Evolutionary conservation across 2,888 invertebrate genomes (phyloP), one percentile per base, ranked within the genome.

Genomic region (Cylloceria caligata): DNA sequence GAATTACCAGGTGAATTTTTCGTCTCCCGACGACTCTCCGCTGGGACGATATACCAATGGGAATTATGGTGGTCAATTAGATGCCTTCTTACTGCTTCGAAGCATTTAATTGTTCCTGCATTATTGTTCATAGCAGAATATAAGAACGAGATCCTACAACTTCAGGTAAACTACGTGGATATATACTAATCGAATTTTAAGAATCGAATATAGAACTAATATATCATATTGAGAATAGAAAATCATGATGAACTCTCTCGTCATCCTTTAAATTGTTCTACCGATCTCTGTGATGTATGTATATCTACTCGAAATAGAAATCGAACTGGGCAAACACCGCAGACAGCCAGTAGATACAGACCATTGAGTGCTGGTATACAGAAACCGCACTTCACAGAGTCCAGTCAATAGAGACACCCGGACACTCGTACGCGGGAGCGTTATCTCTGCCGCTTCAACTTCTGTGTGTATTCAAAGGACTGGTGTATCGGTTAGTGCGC

Each of bases 1-100:
- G 78, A 78, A 82, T 82, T 71, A 60, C 78, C 81, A 78, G 81
- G 69, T 82, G 71, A 78, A 82, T 82, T 71, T 71, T 47, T 78
- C 67, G 71, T 45, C 71, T 49, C 34, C 11, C 36, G 69, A 67
- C 71, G 74, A 60, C 68, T 64, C 77, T 39, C 57, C 19, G 72
- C 60, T 34, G 73, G 16, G 67, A 27, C 57, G 16, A 45, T 16
- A 21, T 42, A 27, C 57, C 19, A 42, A 42, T 34, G 55, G 42
- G 27, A 71, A 42, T 21, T 34, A 30, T 5, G 57, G 19, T 4
- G 57, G 13, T 71, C 13, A 30, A 71, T 71, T 57, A 16, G n/a
- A 30, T 30, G 16, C 55, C n/a, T 30, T 57, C 6, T n/a, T 27
- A 5, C 34, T 16, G 34, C 57, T n/a, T 55, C 55, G 27, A 30